phyloP scores from a whole-genome alignment of 2,113 vertebrate species.

The Xiphophorus maculatus region DNA sequence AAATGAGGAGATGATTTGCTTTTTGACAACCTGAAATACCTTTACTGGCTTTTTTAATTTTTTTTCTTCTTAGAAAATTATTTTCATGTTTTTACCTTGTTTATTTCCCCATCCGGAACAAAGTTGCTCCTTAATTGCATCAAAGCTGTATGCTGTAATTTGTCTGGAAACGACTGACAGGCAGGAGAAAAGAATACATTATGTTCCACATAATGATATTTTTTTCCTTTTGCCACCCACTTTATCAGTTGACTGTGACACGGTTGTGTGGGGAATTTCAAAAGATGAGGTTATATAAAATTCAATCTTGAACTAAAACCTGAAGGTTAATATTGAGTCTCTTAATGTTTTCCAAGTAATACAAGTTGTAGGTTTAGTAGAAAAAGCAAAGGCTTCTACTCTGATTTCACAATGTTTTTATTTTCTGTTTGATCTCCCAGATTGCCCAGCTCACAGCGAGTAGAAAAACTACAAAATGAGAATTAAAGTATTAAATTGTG shows the following conservation, averaged over 20 bases:
- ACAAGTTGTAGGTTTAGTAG: background rate
- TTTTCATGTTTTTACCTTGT: background rate
- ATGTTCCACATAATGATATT: background rate
- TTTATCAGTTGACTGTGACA: background rate
- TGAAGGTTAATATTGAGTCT: background rate
- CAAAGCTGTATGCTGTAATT: background rate
- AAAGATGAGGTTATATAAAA: background rate
- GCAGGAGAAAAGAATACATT: background rate
- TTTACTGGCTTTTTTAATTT: background rate
- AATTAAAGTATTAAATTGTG: too few relatives aligned
- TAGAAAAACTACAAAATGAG: background rate
- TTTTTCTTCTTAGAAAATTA: background rate
- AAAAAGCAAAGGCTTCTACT: background rate
- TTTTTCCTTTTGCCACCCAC: background rate
- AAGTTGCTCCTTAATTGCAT: slow-evolving; percentile 13
- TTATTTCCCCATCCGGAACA: background rate
- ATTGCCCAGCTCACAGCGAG: background rate
- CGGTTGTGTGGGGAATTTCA: background rate
- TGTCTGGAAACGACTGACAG: slow-evolving; percentile 9
- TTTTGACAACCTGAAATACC: too few relatives aligned
- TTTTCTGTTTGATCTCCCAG: background rate
- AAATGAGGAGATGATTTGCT: slow-evolving; percentile 26
- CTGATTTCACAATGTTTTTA: background rate
- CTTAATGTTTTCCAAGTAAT: background rate
- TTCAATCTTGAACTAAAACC: background rate